phyloP scores from a whole-genome alignment of 2,888 invertebrate genomes.

The Petrolisthes manimaculis region DNA sequence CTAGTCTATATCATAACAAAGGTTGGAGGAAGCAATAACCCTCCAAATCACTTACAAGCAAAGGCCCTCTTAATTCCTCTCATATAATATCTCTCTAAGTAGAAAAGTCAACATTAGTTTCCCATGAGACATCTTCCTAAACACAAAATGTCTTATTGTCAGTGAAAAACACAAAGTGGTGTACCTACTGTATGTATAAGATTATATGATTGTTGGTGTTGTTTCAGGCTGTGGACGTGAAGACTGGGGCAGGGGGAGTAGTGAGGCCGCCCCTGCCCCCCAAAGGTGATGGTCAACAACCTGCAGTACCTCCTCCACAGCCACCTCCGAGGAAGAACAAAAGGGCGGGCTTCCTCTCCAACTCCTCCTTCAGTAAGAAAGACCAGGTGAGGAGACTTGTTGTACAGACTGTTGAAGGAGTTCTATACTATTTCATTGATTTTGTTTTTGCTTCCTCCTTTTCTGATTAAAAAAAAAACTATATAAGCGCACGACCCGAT shows the following conservation, averaged over 20 bases:
- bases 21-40: no score
- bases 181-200: neutral
- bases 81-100: neutral
- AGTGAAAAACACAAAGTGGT: neutral
- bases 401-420: no score
- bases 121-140: neutral
- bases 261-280: constrained; percentile 78
- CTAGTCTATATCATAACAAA: no score
- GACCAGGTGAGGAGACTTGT: constrained; percentile 40
- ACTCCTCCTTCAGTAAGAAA: constrained; percentile 37
- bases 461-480: no score
- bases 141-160: neutral
- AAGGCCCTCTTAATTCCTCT: no score
- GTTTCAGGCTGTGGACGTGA: constrained; percentile 66
- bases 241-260: constrained; percentile 76
- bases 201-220: neutral
- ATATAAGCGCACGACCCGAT: no score
- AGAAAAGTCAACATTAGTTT: neutral
- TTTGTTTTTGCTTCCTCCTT: no score
- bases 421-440: no score
- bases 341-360: constrained; percentile 69
- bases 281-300: constrained; percentile 73
- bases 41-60: no score
- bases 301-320: constrained; percentile 72
- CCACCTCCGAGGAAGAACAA: constrained; percentile 77